Base-by-base conservation (phyloP, 2,797 vertebrate species). In the Bovichtus variegatus region DNA sequence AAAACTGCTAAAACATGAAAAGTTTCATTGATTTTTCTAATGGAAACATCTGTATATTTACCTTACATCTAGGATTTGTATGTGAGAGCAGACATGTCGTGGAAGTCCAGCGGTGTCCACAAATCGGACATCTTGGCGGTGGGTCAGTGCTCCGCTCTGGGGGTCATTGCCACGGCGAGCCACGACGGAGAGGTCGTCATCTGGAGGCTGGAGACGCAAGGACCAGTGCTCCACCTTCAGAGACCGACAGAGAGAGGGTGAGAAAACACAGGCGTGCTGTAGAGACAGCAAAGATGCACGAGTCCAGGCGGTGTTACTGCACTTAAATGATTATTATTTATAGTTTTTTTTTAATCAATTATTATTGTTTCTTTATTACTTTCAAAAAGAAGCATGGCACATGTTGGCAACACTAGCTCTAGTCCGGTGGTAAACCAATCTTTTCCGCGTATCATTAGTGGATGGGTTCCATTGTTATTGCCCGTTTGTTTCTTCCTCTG, bases 171-270 rank as follows among this genome's bases (percentile, higher is more conserved):
- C 64, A 91, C 89, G 0, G 89, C 80, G 0, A 87, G 83, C 60
- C 62, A 81, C 11, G 83, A 87, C 36, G 90, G 89, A 69, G 85
- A 90, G 50, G 71, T 74, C 29, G 58, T 92, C 1, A 34, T 90
- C 58, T 93, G 92, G 92, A 92, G 87, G 72, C 38, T 85, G 82
- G 90, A 91, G 64, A 91, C 84, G 0, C 85, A 88, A 23, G 82
- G 77, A 71, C 81, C 84, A 0, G 12, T 74, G 62, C 67, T 89
- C 6, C 76, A 73, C 18, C 72, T 92, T 9, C 83, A 67, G 29
- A 63, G 63, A 21, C 63, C 84, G 18, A 77, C 63, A 2, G 80
- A 83, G 53, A 9, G 40, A 16, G 46, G 64, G 85, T 88, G 65
- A 84, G 83, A 23, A 3, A 43, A 46, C n/a, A 29, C 47, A 68